phyloP scores from a whole-genome alignment of 2,888 invertebrate species.

The Melitaea athalia region DNA sequence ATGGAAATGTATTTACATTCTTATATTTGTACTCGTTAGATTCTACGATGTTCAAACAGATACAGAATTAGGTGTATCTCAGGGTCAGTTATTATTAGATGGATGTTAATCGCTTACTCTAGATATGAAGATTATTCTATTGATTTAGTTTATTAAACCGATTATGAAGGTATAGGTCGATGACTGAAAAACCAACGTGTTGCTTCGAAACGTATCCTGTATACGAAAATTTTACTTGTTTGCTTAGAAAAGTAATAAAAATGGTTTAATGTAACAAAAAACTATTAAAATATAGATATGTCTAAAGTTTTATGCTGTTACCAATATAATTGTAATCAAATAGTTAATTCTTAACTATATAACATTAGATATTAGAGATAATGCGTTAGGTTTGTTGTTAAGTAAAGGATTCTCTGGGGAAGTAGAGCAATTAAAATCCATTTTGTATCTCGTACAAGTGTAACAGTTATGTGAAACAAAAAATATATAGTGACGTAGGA shows the following conservation, averaged over 20 bases:
- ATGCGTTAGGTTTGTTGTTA: not conserved
- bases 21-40: not conserved
- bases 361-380: no score
- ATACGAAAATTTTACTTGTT: no score
- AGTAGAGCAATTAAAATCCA: conserved; percentile 32
- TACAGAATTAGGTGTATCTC: not conserved
- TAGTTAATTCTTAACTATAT: not conserved
- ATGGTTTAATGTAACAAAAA: not conserved
- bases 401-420: conserved; percentile 17
- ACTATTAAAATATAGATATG: not conserved
- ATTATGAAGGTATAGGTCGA: no score
- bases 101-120: not conserved
- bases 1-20: no score
- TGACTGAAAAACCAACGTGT: no score
- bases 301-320: not conserved
- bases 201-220: no score
- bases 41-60: not conserved
- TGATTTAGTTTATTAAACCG: no score
- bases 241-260: no score
- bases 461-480: conserved; percentile 17
- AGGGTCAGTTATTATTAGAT: not conserved
- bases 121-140: not conserved
- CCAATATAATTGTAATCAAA: no score
- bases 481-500: conserved; percentile 19
- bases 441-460: conserved; percentile 30